Conservation (phyloP, 2,113 vertebrate genomes). For the Brienomyrus longianalis region DNA sequence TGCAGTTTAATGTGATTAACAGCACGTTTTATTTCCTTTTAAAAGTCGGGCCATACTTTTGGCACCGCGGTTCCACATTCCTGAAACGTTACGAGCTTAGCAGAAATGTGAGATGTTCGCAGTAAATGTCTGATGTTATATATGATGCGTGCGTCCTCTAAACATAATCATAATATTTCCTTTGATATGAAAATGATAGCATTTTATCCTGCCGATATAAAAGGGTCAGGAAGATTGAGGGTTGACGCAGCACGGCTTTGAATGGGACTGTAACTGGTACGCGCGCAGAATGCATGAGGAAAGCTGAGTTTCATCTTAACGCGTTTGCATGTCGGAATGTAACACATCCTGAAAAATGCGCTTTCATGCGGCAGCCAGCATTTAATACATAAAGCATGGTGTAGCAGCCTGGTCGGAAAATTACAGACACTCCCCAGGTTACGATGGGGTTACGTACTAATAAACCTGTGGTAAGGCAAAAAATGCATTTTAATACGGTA, state of each 20-base stretch:
- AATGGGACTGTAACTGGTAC: constrained; percentile 22
- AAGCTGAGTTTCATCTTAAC: constrained; percentile 51
- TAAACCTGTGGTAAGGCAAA: no score
- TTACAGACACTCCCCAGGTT: neutral
- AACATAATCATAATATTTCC: constrained; percentile 26
- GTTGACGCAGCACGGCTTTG: neutral
- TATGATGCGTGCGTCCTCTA: constrained; percentile 33
- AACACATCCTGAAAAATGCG: constrained; percentile 53
- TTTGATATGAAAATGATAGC: constrained; percentile 18
- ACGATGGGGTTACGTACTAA: no score
- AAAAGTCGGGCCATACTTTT: constrained; percentile 49
- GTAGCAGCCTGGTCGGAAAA: neutral
- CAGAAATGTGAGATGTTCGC: constrained; percentile 45
- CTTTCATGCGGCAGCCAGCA: constrained; percentile 52
- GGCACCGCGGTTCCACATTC: constrained; percentile 27
- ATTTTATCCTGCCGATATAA: neutral
- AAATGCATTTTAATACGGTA: no score
- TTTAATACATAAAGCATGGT: constrained; percentile 29
- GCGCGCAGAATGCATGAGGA: constrained; percentile 57
- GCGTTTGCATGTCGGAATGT: constrained; percentile 57
- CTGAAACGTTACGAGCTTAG: constrained; percentile 36
- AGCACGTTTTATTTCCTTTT: constrained; percentile 51
- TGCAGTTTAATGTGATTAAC: constrained; percentile 50
- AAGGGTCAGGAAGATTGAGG: neutral
- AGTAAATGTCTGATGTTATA: constrained; percentile 54